Conservation (phyloP, 1,140 invertebrate genomes). For the Zaprionus kolodkinae region DNA sequence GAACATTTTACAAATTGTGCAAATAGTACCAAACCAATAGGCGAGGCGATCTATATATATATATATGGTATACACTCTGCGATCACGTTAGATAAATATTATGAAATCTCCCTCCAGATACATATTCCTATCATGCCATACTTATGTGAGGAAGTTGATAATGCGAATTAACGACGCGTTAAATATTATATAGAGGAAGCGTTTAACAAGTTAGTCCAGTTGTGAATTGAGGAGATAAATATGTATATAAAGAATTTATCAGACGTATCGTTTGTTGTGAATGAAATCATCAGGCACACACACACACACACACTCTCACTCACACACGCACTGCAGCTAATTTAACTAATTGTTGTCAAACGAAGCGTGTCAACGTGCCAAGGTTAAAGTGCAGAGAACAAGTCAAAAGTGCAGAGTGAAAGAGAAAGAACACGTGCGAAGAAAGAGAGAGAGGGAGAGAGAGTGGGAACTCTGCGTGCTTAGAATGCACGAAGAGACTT, state of each 20-base stretch:
- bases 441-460: background rate
- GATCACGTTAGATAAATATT: conserved; percentile 74
- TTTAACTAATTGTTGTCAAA: conserved; percentile 60
- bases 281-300: conserved; percentile 59
- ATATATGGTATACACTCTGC: conserved; percentile 11
- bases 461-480: background rate
- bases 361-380: conserved; percentile 65
- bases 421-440: background rate
- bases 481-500: conserved; percentile 45
- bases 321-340: conserved; percentile 19
- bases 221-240: conserved; percentile 30
- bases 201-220: conserved; percentile 39
- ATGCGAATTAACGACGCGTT: conserved; percentile 43
- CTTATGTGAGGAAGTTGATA: conserved; percentile 38
- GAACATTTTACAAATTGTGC: conserved; percentile 60
- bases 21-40: conserved; percentile 18
- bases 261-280: conserved; percentile 26
- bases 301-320: background rate
- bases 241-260: background rate
- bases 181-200: conserved; percentile 57
- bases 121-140: background rate
- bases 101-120: conserved; percentile 46
- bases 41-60: conserved; percentile 28
- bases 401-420: conserved; percentile 17
- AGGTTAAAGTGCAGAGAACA: conserved; percentile 52